Percentiles rank a stretch among this genome's conserved stretches.
phyloP scores from a whole-genome alignment of 2,797 vertebrate genomes.

The Avahi laniger region DNA sequence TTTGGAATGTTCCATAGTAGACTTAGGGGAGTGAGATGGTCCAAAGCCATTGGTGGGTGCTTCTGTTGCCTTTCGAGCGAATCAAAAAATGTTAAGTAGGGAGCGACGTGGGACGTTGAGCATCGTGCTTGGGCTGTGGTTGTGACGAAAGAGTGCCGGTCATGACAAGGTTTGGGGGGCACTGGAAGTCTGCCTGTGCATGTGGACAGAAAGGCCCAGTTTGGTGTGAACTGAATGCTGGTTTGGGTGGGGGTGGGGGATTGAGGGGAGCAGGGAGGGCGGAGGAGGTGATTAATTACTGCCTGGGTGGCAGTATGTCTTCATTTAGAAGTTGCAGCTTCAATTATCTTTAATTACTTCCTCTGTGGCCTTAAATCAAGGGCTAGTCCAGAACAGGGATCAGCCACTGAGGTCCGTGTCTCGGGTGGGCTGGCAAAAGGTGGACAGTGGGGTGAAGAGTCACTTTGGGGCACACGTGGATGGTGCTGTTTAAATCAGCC shows the following conservation, averaged over 20 bases:
- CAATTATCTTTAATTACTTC: constrained; percentile 50
- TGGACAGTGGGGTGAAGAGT: background rate
- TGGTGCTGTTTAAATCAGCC: background rate
- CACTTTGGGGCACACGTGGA: background rate
- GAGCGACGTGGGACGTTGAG: too few relatives aligned
- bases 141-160: background rate
- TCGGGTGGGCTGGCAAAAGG: background rate
- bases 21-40: background rate
- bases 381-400: background rate
- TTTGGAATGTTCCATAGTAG: constrained; percentile 15
- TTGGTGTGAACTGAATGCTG: background rate
- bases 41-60: background rate
- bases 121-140: background rate
- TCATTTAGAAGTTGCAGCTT: constrained; percentile 57
- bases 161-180: background rate
- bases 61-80: background rate
- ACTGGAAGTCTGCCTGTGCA: background rate
- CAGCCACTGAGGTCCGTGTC: background rate
- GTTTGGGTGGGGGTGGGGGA: background rate
- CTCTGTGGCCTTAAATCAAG: constrained; percentile 43
- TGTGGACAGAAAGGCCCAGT: background rate
- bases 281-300: constrained; percentile 22
- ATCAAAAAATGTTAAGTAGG: background rate
- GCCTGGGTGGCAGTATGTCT: constrained; percentile 29
- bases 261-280: background rate